Base-by-base conservation (phyloP, 2,113 vertebrate species). In the Misgurnus mizolepis region DNA sequence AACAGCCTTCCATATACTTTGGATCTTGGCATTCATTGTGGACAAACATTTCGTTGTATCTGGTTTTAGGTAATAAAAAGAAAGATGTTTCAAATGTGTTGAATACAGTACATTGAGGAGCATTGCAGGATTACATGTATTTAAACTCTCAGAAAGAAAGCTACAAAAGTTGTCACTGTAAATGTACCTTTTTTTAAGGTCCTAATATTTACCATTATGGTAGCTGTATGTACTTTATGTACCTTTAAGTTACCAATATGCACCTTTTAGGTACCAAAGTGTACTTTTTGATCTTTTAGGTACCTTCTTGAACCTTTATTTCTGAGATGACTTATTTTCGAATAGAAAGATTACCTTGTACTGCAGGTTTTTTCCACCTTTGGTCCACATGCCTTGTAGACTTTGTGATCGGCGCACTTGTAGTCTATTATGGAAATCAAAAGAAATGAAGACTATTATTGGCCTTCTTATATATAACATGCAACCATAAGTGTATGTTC, bases 301-400 rank as follows among this genome's bases (percentile, higher is more conserved):
- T 34, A 34, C 27, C 27, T 34, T 34, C 22, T 22, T 22, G 22
- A 22, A 22, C 22, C 22, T 22, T 34, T 34, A 34, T 34, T 34
- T 34, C 27, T 34, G 27, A 34, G 27, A 34, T 2, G 27, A 34
- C 27, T 34, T 34, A 34, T 34, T 34, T 34, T 34, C 3, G 27
- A 34, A 22, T 18, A 75, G 58, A 64, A 34, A 58, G 17, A 7
- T 9, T 94, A 96, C 95, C 88, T 93, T 86, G 80, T 68, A 61
- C 93, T 91, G 83, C 97, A 99, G 50, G 94, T 95, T 58, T 64
- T 2, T 41, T 85, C 80, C 64, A 85, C 69, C 77, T 88, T 65
- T 0, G 93, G 84, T 7, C 94, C 95, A 39, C 96, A 98, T 8
- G 96, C 70, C 12, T 88, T 87, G 88, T 97, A 98, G 81, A 92